Evolutionary conservation across 2,113 vertebrate genomes (phyloP), one percentile per base, ranked within the genome.

Genomic region (Eonycteris spelaea): DNA sequence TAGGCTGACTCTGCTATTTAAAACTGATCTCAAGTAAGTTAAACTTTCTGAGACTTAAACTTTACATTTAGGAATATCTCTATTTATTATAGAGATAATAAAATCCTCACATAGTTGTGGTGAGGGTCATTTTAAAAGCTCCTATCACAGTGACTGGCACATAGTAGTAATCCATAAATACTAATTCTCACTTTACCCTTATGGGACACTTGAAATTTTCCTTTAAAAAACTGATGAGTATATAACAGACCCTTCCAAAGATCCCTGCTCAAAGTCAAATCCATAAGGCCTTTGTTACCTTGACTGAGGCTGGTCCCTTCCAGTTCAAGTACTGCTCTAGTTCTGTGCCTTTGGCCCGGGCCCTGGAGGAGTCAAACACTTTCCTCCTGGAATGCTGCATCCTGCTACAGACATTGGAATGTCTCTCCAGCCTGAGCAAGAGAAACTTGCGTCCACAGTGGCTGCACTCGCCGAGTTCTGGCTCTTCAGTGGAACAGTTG

Each of bases 301-400:
- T 98, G 98, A 97, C 80, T 51, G 51, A 77, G 90, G 91, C 88
- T 65, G 94, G 97, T 65, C 70, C 85, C 35, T 99, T 99, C 92
- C 75, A 95, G 95, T 98, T 98, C 95, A 98, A 97, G 95, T 97
- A 99, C 40, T 98, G 85, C 93, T 99, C 99, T 53, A 99, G 57
- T 13, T 98, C 98, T 0, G 99, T 99, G 94, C 99, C 99, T 79
- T 98, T 99, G 65, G 98, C 98, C 93, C 99, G 98, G 83, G 98
- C 97, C 74, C 85, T 96, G 5, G 96, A 99, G 18, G 98, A 99
- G 96, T 99, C 98, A 90, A 99, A 99, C 55, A 98, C 98, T 97
- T 98, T 98, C 78, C 99, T 99, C 28, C 96, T 98, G 16, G 98
- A 98, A 8, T 92, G 93, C 67, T 98, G 98, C 9, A 73, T 96